Conservation (phyloP, 2,797 vertebrate species). For the Apodemus agrarius region DNA sequence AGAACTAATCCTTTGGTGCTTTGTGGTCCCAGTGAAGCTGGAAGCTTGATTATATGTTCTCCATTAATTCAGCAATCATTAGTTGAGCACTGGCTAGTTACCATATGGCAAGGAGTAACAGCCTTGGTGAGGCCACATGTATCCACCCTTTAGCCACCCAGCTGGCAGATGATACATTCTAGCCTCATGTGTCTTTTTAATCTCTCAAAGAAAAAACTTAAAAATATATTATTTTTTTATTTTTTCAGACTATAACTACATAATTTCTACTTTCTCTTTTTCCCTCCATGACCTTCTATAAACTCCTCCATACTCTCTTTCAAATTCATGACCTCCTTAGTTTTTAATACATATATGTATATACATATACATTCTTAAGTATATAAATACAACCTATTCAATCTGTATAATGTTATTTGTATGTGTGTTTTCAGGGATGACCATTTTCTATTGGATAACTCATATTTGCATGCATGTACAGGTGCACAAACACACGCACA, state of each 20-base stretch:
- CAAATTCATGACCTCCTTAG: background rate
- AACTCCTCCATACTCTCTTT: background rate
- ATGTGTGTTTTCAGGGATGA: background rate
- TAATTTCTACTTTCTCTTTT: background rate
- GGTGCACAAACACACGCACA: background rate
- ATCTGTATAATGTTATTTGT: background rate
- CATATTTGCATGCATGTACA: background rate
- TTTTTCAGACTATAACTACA: background rate
- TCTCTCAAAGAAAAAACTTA: background rate
- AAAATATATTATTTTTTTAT: background rate
- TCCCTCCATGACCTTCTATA: fast-evolving
- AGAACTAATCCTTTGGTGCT: background rate
- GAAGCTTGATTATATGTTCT: background rate
- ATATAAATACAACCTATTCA: background rate
- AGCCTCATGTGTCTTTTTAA: background rate
- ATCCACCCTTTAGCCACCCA: background rate
- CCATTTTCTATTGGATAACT: background rate
- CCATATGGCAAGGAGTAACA: background rate
- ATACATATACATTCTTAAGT: background rate
- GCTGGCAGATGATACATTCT: background rate
- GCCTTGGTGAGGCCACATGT: background rate
- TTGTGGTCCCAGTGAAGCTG: background rate
- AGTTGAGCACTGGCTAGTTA: background rate
- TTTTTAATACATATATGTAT: background rate
- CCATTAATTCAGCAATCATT: background rate